Evolutionary conservation across 1,140 invertebrate genomes (phyloP), one percentile per base, ranked within the genome.

Genomic region (Drosophila funebris): DNA sequence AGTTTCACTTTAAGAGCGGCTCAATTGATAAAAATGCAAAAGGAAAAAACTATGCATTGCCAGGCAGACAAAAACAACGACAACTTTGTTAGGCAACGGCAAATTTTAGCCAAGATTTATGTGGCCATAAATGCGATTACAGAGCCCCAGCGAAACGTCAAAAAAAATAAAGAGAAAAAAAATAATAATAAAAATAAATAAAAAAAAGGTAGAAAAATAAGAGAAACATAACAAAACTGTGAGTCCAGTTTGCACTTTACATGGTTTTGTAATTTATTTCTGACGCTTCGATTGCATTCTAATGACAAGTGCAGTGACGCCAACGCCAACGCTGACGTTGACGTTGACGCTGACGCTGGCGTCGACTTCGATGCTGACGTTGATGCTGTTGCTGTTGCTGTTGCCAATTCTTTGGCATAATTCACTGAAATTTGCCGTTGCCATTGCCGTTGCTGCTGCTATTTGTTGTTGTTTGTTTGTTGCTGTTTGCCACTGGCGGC

Each of bases 251-350:
- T 87, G 78, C 82, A 85, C 82, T 88, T 85, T 85, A 85, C 82
- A 85, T 83, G 82, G 54, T 85, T 85, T 85, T 85, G 78, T 85
- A 85, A 85, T 85, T 85, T 85, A 87, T 85, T 85, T 85, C 83
- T 87, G 82, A 85, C 67, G 82, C 82, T 85, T 72, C 82, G 83
- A 82, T 85, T 84, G 78, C 83, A 85, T 87, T 88, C 82, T 87
- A 85, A 85, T 87, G 83, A 79, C 82, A 85, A 85, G 82, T 87
- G 82, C 82, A 74, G 75, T 60, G 54, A 66, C 61, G 68, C 54
- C 60, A 44, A 41, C 43, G 29, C 8, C 64, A 24, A 16, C 20
- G 46, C 1, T 27, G 14, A n/a, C 50, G 41, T 2, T 7, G 14
- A 61, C 48, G 62, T 39, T 53, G 58, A 64, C 33, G 73, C 14